These are phyloP conservation scores for Ennomos fuscantarius DNA, from an alignment of 2,888 invertebrate species.

Conservation along the genomic window DNA sequence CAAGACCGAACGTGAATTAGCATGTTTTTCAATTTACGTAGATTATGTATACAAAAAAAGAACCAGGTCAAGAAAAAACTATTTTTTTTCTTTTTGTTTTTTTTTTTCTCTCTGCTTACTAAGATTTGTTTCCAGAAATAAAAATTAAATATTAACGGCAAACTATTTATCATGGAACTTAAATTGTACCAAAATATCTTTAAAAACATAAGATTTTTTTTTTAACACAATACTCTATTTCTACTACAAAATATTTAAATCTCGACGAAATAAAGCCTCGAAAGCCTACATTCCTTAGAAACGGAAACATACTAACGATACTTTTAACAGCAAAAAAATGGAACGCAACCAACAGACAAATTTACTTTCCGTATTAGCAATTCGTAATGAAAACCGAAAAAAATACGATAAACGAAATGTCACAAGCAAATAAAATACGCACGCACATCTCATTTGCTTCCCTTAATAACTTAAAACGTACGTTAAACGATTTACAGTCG, in stretches of 20 bases:
- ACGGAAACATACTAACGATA: slow-evolving; percentile 6
- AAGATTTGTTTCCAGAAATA: too few relatives aligned
- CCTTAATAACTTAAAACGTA: slow-evolving; percentile 52
- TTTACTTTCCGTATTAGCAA: slow-evolving; percentile 17
- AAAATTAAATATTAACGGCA: too few relatives aligned
- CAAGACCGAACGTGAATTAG: too few relatives aligned
- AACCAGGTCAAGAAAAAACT: too few relatives aligned
- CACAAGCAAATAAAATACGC: slow-evolving; percentile 39
- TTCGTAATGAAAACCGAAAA: slow-evolving; percentile 26
- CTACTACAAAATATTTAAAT: neutral
- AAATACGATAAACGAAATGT: slow-evolving; percentile 44
- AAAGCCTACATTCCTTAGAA: slow-evolving; percentile 8
- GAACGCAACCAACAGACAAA: slow-evolving; percentile 18
- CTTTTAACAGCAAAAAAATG: slow-evolving; percentile 7
- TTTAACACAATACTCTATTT: too few relatives aligned
- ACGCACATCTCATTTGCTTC: slow-evolving; percentile 46
- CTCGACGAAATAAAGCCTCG: slow-evolving; percentile 3
- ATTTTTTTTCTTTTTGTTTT: too few relatives aligned
- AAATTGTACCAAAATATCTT: too few relatives aligned
- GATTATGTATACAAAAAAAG: too few relatives aligned
- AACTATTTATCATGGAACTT: too few relatives aligned
- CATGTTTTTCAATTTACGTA: too few relatives aligned
- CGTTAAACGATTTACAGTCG: slow-evolving; percentile 44
- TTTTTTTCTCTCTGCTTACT: too few relatives aligned
- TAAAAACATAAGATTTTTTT: too few relatives aligned